Conservation (phyloP, 2,888 invertebrate genomes). For the Polietes domitor region DNA sequence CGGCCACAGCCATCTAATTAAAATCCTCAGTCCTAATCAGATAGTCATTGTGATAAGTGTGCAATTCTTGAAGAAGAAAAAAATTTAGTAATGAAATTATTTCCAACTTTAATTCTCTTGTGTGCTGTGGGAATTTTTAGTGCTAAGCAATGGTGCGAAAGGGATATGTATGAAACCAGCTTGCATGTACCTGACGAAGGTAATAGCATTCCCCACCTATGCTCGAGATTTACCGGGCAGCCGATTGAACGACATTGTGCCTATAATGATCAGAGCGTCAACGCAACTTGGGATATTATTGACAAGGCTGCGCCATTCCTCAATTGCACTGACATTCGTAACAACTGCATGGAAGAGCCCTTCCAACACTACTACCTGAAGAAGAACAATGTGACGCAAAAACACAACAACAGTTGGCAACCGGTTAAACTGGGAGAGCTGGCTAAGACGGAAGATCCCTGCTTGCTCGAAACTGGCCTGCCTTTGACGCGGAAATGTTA, state of each 20-base stretch:
- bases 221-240: constrained; percentile 41
- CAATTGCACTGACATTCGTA: constrained; percentile 27
- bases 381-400: constrained; percentile 4
- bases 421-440: constrained; percentile 18
- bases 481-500: constrained; percentile 35
- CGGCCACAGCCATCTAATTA: too few species aligned
- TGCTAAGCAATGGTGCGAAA: constrained; percentile 38
- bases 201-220: constrained; percentile 2
- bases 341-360: constrained; percentile 32
- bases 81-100: constrained; percentile 28
- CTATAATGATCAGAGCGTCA: background rate
- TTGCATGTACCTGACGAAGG: background rate
- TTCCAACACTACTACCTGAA: constrained; percentile 38
- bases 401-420: constrained; percentile 42
- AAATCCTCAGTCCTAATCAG: background rate
- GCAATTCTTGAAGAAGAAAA: background rate
- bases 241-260: constrained; percentile 47
- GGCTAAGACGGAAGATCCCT: constrained; percentile 37
- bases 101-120: background rate
- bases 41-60: background rate
- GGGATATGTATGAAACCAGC: constrained; percentile 33
- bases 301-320: constrained; percentile 2
- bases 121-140: background rate
- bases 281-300: constrained; percentile 26
- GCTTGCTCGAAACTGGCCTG: constrained; percentile 37